Base-by-base conservation (phyloP, 1,140 invertebrate species). In the Brachionus asplanchnoidis region DNA sequence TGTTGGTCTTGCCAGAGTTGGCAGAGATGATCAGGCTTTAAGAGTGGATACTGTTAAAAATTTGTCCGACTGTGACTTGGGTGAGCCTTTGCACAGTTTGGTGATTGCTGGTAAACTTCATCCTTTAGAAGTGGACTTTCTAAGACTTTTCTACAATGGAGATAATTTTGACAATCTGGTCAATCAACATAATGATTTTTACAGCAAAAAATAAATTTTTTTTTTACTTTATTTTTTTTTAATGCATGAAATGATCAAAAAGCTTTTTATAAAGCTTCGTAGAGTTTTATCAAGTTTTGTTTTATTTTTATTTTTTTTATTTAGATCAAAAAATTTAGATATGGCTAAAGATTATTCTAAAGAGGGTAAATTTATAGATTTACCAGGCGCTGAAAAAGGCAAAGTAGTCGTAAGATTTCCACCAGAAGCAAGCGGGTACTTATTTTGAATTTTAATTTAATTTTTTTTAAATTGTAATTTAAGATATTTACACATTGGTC, bases 401-500 rank as follows among this genome's bases (percentile, higher is more conserved):
- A 95, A 98, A 91, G 96, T 95, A 65, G 90, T 99, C 42, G 93
- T 99, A 0, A 91, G 98, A 86, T 99, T 99, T 90, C 98, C 98
- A 56, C 98, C 98, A 75, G 98, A 99, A 91, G 98, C 98, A 36
- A 97, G 95, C 87, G 96, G 96, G 91, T 95, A 91, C 88, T 87
- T 65, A 82, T 84, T 70, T 84, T 17, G 60, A 40, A 7, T 17
- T 66, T 73, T 23, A 46, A 32, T 40, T 40, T n/a, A 12, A 26
- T 32, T 44, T 11, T 12, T 68, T 9, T 26, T 28, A 28, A 60
- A 46, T 36, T 60, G 32, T 6, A 85, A 20, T 85, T 78, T 53
- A 79, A 94, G 94, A 20, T 99, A 94, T 90, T 91, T 99, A 20
- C 98, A 99, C 88, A 97, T 99, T 90, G 98, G 98, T 14, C 98